Evolutionary conservation across 2,888 invertebrate species (phyloP).

Genomic region (Lithophane semibrunnea): DNA sequence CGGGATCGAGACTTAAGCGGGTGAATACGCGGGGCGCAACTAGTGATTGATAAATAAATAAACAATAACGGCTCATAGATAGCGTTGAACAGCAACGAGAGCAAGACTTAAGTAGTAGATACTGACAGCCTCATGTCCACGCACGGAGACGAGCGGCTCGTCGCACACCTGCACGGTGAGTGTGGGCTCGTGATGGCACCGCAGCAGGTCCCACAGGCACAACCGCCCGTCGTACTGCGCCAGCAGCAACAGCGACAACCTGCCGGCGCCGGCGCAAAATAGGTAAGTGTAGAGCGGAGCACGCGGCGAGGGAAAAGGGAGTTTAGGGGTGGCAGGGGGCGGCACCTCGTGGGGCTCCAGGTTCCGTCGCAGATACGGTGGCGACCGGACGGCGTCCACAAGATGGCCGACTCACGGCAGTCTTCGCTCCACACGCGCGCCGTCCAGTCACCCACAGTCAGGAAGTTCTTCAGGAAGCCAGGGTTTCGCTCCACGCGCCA

Average conservation of each 20-base stretch:
- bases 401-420: slow-evolving; percentile 96
- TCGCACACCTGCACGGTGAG: slow-evolving; percentile 89
- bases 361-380: slow-evolving; percentile 93
- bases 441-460: slow-evolving; percentile 98
- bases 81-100: not conserved
- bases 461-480: slow-evolving; percentile 97
- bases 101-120: not conserved
- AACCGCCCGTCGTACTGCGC: slow-evolving; percentile 95
- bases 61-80: not conserved
- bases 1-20: too few relatives aligned
- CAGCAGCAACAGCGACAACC: slow-evolving; percentile 95
- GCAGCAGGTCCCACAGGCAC: slow-evolving; percentile 96
- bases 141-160: slow-evolving; percentile 88
- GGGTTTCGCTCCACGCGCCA: slow-evolving; percentile 97
- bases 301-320: too few relatives aligned
- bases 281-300: not conserved
- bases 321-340: fast-evolving
- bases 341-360: slow-evolving; percentile 95
- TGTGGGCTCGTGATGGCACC: slow-evolving; percentile 94
- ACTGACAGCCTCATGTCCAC: slow-evolving; percentile 80
- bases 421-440: slow-evolving; percentile 98
- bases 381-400: slow-evolving; percentile 94
- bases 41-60: not conserved
- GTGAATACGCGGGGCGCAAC: too few relatives aligned
- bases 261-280: slow-evolving; percentile 66